phyloP scores from a whole-genome alignment of 2,797 vertebrate genomes.

The Picus viridis region DNA sequence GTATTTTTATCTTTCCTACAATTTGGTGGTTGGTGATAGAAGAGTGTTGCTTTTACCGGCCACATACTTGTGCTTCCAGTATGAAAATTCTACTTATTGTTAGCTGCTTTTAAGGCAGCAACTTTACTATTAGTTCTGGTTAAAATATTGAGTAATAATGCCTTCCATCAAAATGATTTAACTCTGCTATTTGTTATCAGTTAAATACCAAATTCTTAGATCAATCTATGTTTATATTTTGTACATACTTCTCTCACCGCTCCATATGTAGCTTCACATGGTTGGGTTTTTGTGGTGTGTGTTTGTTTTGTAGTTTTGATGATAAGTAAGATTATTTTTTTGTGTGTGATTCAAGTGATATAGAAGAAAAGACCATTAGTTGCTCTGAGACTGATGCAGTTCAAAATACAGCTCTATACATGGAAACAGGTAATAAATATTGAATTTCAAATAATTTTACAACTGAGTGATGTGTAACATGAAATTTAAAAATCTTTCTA shows the following conservation, averaged over 20 bases:
- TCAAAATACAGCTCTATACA: conserved; percentile 67
- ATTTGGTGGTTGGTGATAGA: background rate
- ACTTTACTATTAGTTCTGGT: background rate
- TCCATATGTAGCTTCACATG: background rate
- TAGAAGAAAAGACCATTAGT: conserved; percentile 67
- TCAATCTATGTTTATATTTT: background rate
- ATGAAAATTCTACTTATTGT: background rate
- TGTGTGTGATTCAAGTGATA: conserved; percentile 51
- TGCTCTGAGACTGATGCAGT: conserved; percentile 23
- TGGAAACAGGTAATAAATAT: conserved; percentile 78
- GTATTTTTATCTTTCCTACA: background rate
- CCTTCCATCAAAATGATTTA: background rate
- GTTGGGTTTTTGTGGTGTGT: background rate
- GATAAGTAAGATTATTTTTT: conserved; percentile 51
- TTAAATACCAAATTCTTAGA: background rate
- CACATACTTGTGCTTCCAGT: background rate
- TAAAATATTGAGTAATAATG: background rate
- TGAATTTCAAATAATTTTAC: background rate
- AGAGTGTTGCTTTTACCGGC: background rate
- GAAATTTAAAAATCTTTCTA: background rate
- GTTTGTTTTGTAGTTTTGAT: conserved; percentile 66
- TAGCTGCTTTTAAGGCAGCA: background rate
- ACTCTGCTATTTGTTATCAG: background rate
- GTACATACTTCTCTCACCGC: background rate
- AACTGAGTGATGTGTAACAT: background rate